phyloP scores from a whole-genome alignment of 2,113 vertebrate species.

The Conger conger region DNA sequence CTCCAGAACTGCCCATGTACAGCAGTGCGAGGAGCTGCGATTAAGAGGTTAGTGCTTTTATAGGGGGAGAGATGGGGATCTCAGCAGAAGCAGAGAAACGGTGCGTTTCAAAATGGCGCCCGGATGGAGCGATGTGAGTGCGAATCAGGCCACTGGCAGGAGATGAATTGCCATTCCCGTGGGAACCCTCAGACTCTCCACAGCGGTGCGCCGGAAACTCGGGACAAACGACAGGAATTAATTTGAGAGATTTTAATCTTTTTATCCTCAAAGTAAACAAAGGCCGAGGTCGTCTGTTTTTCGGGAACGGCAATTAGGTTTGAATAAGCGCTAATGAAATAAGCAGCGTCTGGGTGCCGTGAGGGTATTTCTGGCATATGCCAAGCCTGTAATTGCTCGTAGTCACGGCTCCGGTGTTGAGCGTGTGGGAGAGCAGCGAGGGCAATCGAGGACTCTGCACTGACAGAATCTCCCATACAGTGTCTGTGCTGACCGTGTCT shows the following conservation, averaged over 20 bases:
- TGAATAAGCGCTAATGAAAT: constrained; percentile 74
- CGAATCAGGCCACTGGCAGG: constrained; percentile 63
- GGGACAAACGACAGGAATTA: constrained; percentile 66
- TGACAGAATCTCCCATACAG: background rate
- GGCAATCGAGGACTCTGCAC: constrained; percentile 47
- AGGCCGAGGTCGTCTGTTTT: constrained; percentile 76
- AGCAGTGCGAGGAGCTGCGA: background rate
- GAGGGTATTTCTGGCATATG: constrained; percentile 37
- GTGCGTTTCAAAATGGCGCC: background rate
- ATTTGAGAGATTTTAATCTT: constrained; percentile 73
- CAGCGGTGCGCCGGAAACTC: constrained; percentile 53
- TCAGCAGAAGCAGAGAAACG: background rate
- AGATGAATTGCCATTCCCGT: background rate
- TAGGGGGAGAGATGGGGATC: no score
- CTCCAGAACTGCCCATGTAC: background rate
- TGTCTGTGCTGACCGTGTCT: background rate
- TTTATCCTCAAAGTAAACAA: constrained; percentile 75
- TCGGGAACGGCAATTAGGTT: constrained; percentile 73
- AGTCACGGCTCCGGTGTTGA: constrained; percentile 39
- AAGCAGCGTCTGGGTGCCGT: constrained; percentile 67
- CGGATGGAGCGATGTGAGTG: constrained; percentile 65
- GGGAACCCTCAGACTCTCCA: constrained; percentile 64
- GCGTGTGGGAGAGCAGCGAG: constrained; percentile 51
- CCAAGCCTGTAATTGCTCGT: constrained; percentile 31
- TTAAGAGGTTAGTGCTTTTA: background rate